Base-by-base conservation (phyloP, 2,888 invertebrate species). In the Spodoptera exigua region DNA sequence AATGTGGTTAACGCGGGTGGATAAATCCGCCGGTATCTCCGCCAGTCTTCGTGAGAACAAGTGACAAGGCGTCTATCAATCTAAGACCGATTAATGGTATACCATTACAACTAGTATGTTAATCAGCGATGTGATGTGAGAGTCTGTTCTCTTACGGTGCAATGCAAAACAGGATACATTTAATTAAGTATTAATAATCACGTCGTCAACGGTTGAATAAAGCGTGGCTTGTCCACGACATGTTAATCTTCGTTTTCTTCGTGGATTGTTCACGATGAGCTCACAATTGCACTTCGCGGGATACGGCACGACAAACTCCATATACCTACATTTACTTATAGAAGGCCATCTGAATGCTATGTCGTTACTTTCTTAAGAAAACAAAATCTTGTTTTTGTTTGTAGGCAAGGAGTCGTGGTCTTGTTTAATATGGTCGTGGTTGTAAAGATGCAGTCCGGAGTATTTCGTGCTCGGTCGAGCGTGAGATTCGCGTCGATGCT, bases 181-280 rank as follows among this genome's bases (percentile, higher is more conserved):
- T 82, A 86, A 83, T 85, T 82, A 82, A 77, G 59, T 80, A 66
- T 78, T 81, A 85, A 84, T 86, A 83, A 86, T 86, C 74, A 79
- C 65, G 62, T 76, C 68, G 72, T 74, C 78, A 78, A 76, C 72
- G 74, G 69, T 75, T 80, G 79, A 85, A 83, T 70, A 84, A 78
- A 74, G 74, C 63, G 60, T 55, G 18, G 46, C 27, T 45, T 69
- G 64, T 71, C 66, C 60, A 70, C 74, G 70, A 75, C 77, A 80
- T 76, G 74, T 74, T 78, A 76, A 81, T 80, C 70, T 75, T 74
- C 59, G 60, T 79, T 81, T 81, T 78, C 76, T 77, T 62, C 63
- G 67, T 72, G 73, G 74, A 80, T 79, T 75, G 65, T 77, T 74
- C 56, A 53, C 62, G 74, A 71, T 66, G 66, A 57, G 56, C 62